Conservation (phyloP, 2,888 invertebrate genomes). For the Ormyrus rosae region DNA sequence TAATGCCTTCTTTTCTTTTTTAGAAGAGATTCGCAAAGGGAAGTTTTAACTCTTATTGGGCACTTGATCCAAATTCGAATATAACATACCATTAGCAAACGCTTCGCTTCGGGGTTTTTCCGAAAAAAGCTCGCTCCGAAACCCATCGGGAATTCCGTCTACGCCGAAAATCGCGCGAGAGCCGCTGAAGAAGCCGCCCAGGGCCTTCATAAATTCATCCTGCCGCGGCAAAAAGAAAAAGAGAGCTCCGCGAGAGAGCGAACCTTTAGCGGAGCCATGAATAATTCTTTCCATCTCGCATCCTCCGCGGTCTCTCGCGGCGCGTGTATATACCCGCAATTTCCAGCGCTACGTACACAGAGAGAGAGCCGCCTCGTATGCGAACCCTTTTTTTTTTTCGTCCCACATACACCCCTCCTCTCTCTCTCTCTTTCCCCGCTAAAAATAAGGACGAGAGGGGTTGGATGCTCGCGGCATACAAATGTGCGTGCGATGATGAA, state of each 20-base stretch:
- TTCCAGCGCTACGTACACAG: conserved; percentile 17
- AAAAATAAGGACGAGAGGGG: conserved; percentile 43
- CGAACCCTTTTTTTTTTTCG: conserved; percentile 15
- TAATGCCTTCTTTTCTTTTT: no score
- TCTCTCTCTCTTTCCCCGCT: not conserved
- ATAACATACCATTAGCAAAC: no score
- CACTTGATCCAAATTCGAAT: no score
- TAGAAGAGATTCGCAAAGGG: no score
- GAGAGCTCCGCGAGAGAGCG: not conserved
- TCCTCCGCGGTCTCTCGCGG: not conserved
- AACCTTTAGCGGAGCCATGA: conserved; percentile 17
- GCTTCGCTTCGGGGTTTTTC: no score
- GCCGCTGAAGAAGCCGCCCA: no score
- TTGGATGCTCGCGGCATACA: conserved; percentile 45
- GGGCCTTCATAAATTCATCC: conserved; percentile 9
- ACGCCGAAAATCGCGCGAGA: no score
- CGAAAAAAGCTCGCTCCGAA: no score
- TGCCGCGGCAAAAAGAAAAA: conserved; percentile 1
- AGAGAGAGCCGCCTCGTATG: not conserved
- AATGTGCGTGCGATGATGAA: conserved; percentile 44
- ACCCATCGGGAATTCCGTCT: no score
- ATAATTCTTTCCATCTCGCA: conserved; percentile 34
- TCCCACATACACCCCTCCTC: conserved; percentile 7
- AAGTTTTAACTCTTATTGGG: no score
- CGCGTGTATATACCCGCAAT: conserved; percentile 8